A percentile compares a stretch with the other conserved stretches of the same genome.
Evolutionary conservation across 1,140 invertebrate genomes (phyloP).

Genomic region (Parapsyche elsis): DNA sequence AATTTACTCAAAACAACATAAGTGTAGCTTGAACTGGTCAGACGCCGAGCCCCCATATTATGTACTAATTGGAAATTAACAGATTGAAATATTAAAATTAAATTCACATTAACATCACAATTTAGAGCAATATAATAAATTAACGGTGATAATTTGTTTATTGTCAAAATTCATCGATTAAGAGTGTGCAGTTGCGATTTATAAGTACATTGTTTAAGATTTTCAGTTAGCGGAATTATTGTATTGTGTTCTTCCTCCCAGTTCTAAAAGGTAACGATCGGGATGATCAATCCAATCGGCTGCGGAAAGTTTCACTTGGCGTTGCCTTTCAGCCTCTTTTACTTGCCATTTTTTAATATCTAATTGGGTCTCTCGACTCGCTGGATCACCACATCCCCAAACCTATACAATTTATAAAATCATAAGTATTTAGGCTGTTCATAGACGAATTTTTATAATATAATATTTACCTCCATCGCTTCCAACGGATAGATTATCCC

Average conservation of each 20-base stretch:
- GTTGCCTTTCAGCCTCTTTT: conserved; percentile 84
- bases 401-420: conserved; percentile 70
- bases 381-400: conserved; percentile 85
- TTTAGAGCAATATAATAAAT: too few species aligned
- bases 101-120: too few species aligned
- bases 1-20: too few species aligned
- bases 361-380: conserved; percentile 80
- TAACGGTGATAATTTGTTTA: too few species aligned
- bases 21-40: too few species aligned
- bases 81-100: too few species aligned
- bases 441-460: not conserved
- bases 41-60: too few species aligned
- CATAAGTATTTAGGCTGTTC: too few species aligned
- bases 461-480: conserved; percentile 67
- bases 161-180: too few species aligned
- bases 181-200: too few species aligned
- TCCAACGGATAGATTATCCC: conserved; percentile 74
- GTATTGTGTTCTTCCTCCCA: conserved; percentile 84
- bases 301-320: conserved; percentile 81
- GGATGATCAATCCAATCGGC: conserved; percentile 93
- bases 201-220: too few species aligned
- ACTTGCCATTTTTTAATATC: conserved; percentile 93
- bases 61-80: too few species aligned
- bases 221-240: conserved; percentile 59
- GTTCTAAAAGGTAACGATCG: conserved; percentile 84